Base-by-base conservation (phyloP, 2,888 invertebrate genomes). In the Eilema griseolum region DNA sequence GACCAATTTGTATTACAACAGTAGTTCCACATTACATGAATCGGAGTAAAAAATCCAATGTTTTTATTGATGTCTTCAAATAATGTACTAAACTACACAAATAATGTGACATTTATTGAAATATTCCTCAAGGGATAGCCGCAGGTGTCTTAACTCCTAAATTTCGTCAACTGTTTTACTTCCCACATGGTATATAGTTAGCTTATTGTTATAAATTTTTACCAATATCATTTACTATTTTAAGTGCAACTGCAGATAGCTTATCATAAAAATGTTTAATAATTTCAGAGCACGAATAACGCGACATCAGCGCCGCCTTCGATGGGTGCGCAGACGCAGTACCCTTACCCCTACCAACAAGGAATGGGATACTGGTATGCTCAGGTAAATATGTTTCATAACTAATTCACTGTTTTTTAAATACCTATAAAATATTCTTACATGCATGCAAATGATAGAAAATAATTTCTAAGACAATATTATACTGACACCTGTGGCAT, bases 341-440 rank as follows among this genome's bases (percentile, higher is more conserved):
- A 98, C 90, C 97, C 98, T 1, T 98, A 98, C 90, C 97, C 97
- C 63, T 98, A 98, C 89, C 98, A 98, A 80, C 97, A 97, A 90
- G 98, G 98, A 89, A 97, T 98, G 97, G 96, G 98, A 79, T 98
- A 98, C 91, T 98, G 98, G 98, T 98, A 98, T 93, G 97, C 98
- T 70, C 97, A 98, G 95, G 97, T 97, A 92, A 96, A 95, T 87
- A 86, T 3, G 16, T 2, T 41, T 63, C n/a, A n/a, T n/a, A 10
- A n/a, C 8, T 52, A 46, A 20, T 68, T 62, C 20, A 33, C 3
- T 37, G n/a, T 10, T 46, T 61, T 61, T 0, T 16, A 46, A n/a
- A n/a, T n/a, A n/a, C n/a, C n/a, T 41, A 41, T 41, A 16, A 16
- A 16, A 4, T 41, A 4, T 41, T 41, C 3, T 16, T 20, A 20